Evolutionary conservation across 2,113 vertebrate genomes (phyloP).

Genomic region (Mormyrus lacerda): DNA sequence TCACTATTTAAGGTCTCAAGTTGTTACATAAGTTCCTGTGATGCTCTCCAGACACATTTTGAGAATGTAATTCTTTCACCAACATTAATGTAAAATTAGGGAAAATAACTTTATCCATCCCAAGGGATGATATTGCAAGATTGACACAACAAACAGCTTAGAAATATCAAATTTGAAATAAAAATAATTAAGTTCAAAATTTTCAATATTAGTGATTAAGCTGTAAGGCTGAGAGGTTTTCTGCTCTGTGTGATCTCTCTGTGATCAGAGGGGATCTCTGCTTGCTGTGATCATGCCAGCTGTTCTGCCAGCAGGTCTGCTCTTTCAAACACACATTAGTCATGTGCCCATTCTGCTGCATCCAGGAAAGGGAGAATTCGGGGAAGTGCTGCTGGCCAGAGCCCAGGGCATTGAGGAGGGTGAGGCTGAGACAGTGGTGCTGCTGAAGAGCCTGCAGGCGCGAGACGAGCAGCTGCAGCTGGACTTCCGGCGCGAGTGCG

Average conservation of each 20-base stretch:
- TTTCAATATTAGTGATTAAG: neutral
- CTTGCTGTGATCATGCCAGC: neutral
- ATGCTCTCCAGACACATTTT: neutral
- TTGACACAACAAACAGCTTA: neutral
- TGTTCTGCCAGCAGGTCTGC: neutral
- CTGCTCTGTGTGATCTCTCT: too few species aligned
- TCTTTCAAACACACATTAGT: neutral
- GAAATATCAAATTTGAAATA: neutral
- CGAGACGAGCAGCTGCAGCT: slow-evolving; percentile 83
- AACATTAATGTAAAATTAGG: neutral
- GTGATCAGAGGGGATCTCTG: too few species aligned
- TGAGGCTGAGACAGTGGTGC: slow-evolving; percentile 73
- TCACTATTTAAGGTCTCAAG: neutral
- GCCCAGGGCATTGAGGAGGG: slow-evolving; percentile 73
- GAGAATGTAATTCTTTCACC: neutral
- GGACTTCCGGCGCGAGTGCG: slow-evolving; percentile 83
- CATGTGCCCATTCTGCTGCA: neutral
- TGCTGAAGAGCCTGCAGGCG: slow-evolving; percentile 87
- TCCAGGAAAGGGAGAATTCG: slow-evolving; percentile 86
- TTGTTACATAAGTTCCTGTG: neutral
- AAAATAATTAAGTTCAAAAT: neutral
- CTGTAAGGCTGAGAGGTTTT: neutral
- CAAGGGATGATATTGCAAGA: neutral
- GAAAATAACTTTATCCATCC: neutral
- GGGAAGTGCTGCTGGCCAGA: slow-evolving; percentile 91